Percentiles rank a stretch among this genome's conserved stretches.
These are phyloP conservation scores for Lontra canadensis DNA, from an alignment of 2,113 vertebrate species.

Conservation along the genomic window DNA sequence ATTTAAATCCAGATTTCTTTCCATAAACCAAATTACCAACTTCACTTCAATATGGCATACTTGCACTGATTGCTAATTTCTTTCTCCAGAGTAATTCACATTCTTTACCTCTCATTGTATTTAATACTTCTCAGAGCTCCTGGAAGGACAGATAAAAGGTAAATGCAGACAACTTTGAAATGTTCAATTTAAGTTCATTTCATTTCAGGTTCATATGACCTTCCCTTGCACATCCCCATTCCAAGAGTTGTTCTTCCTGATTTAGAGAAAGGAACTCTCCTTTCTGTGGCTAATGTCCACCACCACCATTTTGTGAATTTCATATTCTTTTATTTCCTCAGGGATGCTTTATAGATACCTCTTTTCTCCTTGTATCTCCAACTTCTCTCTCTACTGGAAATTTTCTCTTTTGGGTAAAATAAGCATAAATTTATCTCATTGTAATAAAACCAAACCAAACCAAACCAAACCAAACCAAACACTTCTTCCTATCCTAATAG, in stretches of 20 bases:
- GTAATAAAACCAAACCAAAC: neutral
- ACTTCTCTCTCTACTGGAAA: neutral
- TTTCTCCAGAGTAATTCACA: slow-evolving; percentile 32
- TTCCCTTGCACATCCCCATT: neutral
- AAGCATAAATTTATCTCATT: neutral
- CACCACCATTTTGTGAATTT: neutral
- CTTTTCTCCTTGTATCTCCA: neutral
- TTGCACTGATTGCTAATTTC: neutral
- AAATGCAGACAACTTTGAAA: neutral
- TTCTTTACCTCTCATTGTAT: neutral
- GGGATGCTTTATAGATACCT: neutral
- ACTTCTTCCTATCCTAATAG: neutral
- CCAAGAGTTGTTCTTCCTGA: neutral
- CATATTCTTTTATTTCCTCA: neutral
- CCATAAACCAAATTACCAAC: neutral
- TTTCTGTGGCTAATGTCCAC: too few species aligned
- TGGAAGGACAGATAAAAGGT: neutral
- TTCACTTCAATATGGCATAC: neutral
- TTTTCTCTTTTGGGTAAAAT: neutral
- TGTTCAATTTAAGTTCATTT: neutral
- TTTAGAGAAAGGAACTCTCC: neutral
- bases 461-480: neutral
- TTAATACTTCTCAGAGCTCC: neutral
- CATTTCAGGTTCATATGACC: neutral
- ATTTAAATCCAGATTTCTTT: neutral